These are phyloP conservation scores for Lepas anatifera DNA, from an alignment of 2,888 invertebrate genomes.

Conservation along the genomic window DNA sequence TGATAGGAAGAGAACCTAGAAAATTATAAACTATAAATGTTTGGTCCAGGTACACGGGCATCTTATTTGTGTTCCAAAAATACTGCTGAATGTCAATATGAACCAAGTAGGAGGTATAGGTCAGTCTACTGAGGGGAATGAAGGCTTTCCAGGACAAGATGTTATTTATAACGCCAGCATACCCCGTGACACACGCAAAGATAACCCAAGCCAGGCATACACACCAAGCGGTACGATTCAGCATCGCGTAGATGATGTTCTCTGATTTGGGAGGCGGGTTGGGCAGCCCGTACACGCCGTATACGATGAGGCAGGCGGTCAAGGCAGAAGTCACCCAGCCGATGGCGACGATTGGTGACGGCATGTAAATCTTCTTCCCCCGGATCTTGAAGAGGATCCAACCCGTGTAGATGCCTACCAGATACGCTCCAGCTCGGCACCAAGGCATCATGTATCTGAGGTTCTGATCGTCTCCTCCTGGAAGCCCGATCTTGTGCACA, in stretches of 20 bases:
- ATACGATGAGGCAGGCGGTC: not conserved
- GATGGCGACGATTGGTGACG: not conserved
- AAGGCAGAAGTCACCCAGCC: not conserved
- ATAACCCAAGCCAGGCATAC: slow-evolving; percentile 11
- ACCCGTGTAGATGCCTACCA: slow-evolving; percentile 15
- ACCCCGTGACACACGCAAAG: not conserved
- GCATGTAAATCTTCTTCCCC: not conserved
- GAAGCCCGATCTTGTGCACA: not conserved
- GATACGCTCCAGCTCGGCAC: slow-evolving; percentile 12
- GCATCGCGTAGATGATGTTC: not conserved
- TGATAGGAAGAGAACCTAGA: not conserved
- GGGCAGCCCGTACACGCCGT: not conserved
- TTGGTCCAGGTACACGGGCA: not conserved
- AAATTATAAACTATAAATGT: not conserved
- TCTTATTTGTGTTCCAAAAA: not conserved
- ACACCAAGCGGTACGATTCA: slow-evolving; percentile 4
- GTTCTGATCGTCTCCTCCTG: too few species aligned
- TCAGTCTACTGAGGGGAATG: slow-evolving; percentile 13
- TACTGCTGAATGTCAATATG: slow-evolving; percentile 1
- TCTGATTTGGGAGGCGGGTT: not conserved
- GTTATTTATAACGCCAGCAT: slow-evolving; percentile 8
- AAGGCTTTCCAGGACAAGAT: slow-evolving; percentile 12
- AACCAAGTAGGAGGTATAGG: slow-evolving; percentile 14
- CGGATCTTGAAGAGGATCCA: slow-evolving; percentile 6
- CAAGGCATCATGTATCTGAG: slow-evolving; percentile 13